phyloP scores from a whole-genome alignment of 2,888 invertebrate species.

The Diarsia dahlii region DNA sequence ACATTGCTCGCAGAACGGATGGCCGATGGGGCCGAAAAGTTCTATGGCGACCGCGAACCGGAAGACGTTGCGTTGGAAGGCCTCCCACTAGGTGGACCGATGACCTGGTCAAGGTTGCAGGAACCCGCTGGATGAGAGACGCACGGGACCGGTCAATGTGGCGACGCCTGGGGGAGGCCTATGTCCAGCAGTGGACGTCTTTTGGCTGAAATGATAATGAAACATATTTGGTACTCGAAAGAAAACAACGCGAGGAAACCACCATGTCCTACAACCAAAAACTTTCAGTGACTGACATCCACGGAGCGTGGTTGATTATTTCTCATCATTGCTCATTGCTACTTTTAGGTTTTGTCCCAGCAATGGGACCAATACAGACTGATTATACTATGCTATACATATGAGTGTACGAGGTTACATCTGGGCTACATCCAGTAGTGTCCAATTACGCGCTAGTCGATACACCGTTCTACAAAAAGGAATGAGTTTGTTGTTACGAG shows the following conservation, averaged over 20 bases:
- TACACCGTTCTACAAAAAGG: slow-evolving; percentile 40
- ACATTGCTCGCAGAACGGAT: no score
- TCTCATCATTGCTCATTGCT: not conserved
- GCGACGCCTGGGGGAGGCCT: no score
- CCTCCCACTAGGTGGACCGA: no score
- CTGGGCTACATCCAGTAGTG: slow-evolving; percentile 25
- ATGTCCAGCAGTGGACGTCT: no score
- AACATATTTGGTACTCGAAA: not conserved
- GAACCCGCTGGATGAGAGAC: no score
- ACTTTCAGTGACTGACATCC: not conserved
- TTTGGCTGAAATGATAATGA: no score
- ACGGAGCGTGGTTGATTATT: not conserved
- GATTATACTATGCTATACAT: not conserved
- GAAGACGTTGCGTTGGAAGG: no score
- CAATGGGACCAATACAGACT: not conserved
- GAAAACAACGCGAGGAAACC: not conserved
- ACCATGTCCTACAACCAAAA: not conserved
- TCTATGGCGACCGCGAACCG: no score
- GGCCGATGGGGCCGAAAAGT: no score
- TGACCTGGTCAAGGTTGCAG: no score
- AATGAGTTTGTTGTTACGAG: slow-evolving; percentile 38
- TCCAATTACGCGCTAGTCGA: slow-evolving; percentile 55
- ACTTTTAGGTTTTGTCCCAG: not conserved
- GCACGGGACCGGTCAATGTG: no score
- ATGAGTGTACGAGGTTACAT: slow-evolving; percentile 15